Evolutionary conservation across 2,113 vertebrate species (phyloP).

Genomic region (Apteryx owenii): DNA sequence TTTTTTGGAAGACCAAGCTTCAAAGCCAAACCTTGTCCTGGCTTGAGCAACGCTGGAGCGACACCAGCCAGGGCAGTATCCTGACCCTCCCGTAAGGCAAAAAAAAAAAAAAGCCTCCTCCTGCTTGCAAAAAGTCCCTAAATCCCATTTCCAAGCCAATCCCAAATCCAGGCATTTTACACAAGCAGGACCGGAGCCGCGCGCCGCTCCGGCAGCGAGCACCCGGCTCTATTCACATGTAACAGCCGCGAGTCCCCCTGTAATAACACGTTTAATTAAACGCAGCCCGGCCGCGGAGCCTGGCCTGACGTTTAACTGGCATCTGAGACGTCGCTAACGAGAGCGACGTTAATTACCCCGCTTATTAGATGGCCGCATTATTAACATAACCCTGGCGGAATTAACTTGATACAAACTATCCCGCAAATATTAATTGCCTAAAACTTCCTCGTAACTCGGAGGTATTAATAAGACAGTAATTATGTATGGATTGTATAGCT

Average conservation of each 20-base stretch:
- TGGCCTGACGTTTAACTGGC: constrained; percentile 7
- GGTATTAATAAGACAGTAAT: constrained; percentile 72
- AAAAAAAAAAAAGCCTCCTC: not conserved
- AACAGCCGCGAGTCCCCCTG: not conserved
- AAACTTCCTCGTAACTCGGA: constrained; percentile 56
- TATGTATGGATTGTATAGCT: constrained; percentile 62
- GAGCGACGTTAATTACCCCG: constrained; percentile 59
- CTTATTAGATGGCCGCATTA: constrained; percentile 58
- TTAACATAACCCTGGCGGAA: constrained; percentile 68
- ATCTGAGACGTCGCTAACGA: constrained; percentile 43
- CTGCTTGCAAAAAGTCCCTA: not conserved
- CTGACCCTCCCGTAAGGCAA: not conserved
- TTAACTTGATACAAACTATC: constrained; percentile 61
- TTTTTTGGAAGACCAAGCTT: not conserved
- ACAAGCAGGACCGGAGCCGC: not conserved
- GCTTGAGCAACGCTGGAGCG: fast-evolving
- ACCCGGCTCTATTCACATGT: not conserved
- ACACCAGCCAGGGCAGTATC: not conserved
- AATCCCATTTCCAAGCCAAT: not conserved
- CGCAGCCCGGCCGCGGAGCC: not conserved
- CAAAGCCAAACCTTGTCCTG: not conserved
- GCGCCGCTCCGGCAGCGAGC: fast-evolving
- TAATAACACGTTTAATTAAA: constrained; percentile 25
- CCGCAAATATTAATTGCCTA: constrained; percentile 71
- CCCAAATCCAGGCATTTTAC: not conserved